Base-by-base conservation (phyloP, 1,140 invertebrate species). In the Drosophila quadrilineata region DNA sequence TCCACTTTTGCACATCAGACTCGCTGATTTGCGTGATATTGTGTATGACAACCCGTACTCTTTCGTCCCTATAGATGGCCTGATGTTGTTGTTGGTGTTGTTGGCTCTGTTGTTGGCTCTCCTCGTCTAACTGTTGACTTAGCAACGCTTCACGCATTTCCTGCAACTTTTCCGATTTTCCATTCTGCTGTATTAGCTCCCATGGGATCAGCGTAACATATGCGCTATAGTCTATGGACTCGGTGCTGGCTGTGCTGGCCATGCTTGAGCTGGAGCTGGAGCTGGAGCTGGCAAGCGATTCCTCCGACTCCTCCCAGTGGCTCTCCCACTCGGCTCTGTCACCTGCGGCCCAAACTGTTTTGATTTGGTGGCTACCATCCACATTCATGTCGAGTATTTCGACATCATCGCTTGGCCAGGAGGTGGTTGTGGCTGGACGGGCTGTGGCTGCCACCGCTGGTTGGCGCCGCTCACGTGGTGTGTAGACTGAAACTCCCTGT, bases 41-140 rank as follows among this genome's bases (percentile, higher is more conserved):
- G 67, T 91, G 91, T 70, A 91, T 91, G 69, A 90, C 88, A 31
- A 91, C 91, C 87, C 64, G 69, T 19, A 89, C 88, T 19, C 72
- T 74, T 36, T 86, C 70, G 29, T 76, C 62, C 48, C 70, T 58
- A 19, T 82, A 82, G 5, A 80, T 50, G 0, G 75, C 57, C n/a
- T 63, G 64, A 6, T 65, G 52, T 22, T 60, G 53, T 24, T 40
- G 50, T 3, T 9, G 57, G 21, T 46, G 36, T 19, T 46, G 31
- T 28, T 57, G 33, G 38, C 53, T 41, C 3, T 48, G 49, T 58
- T 69, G 46, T 48, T 64, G 59, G n/a, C n/a, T n/a, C n/a, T n/a
- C n/a, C n/a, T n/a, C n/a, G n/a, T n/a, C n/a, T n/a, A n/a, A n/a
- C 63, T 82, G 67, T 60, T 87, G 75, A 71, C 65, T 72, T 50